These are phyloP conservation scores for Naso thynnoides DNA, from an alignment of 2,797 vertebrate species.

Conservation along the genomic window DNA sequence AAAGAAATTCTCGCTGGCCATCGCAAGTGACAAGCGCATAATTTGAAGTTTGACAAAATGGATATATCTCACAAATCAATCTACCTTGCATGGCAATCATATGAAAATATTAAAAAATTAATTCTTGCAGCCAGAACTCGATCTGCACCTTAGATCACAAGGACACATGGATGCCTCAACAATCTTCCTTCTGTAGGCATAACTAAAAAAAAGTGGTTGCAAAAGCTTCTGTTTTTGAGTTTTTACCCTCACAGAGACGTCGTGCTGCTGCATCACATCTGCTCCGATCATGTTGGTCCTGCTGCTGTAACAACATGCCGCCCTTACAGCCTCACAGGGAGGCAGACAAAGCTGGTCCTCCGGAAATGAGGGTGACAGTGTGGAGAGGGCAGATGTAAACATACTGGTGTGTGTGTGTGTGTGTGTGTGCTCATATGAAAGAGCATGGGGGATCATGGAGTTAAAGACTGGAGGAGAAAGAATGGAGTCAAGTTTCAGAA, in stretches of 20 bases:
- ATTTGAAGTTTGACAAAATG: no score
- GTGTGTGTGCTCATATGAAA: slow-evolving; percentile 25
- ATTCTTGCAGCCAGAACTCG: not conserved
- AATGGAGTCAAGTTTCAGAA: slow-evolving; percentile 76
- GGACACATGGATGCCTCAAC: not conserved
- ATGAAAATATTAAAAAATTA: no score
- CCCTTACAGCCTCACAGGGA: slow-evolving; percentile 35
- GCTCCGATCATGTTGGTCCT: slow-evolving; percentile 11
- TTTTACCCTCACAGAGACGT: not conserved
- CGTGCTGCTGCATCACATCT: slow-evolving; percentile 23
- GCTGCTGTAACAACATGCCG: slow-evolving; percentile 19
- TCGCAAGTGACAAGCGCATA: no score
- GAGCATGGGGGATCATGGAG: not conserved
- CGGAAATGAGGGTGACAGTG: slow-evolving; percentile 79
- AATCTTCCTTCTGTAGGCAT: not conserved
- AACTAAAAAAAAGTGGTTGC: no score
- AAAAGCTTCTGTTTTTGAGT: no score
- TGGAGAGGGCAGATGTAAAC: slow-evolving; percentile 71
- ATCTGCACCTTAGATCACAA: not conserved
- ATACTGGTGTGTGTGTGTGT: slow-evolving; percentile 52
- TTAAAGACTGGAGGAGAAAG: slow-evolving; percentile 57
- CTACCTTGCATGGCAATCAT: no score
- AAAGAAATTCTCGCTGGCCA: no score
- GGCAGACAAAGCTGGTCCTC: slow-evolving; percentile 65
- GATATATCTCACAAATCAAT: no score